phyloP scores from a whole-genome alignment of 2,797 vertebrate genomes.

The Malurus leucopterus region DNA sequence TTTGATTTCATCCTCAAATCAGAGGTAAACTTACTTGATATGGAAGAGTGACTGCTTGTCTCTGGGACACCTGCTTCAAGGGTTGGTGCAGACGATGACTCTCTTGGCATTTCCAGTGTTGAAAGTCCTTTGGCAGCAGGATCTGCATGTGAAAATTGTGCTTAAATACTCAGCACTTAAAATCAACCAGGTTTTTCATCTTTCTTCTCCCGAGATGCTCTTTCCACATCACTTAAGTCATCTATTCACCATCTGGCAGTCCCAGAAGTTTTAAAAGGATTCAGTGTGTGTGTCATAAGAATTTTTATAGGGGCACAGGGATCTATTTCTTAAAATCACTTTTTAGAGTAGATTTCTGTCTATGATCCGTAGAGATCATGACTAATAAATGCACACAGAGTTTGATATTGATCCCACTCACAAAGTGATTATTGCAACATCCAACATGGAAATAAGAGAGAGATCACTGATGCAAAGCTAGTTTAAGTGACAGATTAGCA shows the following conservation, averaged over 20 bases:
- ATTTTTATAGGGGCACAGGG: neutral
- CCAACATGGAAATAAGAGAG: neutral
- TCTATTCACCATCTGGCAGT: neutral
- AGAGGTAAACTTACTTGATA: conserved; percentile 85
- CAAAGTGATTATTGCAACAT: neutral
- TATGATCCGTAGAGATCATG: neutral
- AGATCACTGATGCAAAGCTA: neutral
- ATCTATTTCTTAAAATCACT: neutral
- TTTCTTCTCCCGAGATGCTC: neutral
- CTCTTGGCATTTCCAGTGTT: conserved; percentile 91
- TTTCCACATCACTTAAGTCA: neutral
- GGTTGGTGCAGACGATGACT: conserved; percentile 92
- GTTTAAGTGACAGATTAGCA: neutral
- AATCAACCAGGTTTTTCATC: neutral
- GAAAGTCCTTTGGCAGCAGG: conserved; percentile 84
- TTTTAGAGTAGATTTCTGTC: neutral
- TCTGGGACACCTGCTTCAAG: conserved; percentile 90
- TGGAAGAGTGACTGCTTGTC: conserved; percentile 91
- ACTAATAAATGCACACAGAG: neutral
- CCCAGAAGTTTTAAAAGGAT: neutral
- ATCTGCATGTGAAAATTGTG: conserved; percentile 79
- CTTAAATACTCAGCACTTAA: conserved; percentile 4
- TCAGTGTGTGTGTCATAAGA: neutral
- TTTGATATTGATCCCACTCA: neutral
- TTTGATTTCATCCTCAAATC: neutral